Evolutionary conservation across 2,113 vertebrate genomes (phyloP).

Genomic region (Charadrius vociferus): DNA sequence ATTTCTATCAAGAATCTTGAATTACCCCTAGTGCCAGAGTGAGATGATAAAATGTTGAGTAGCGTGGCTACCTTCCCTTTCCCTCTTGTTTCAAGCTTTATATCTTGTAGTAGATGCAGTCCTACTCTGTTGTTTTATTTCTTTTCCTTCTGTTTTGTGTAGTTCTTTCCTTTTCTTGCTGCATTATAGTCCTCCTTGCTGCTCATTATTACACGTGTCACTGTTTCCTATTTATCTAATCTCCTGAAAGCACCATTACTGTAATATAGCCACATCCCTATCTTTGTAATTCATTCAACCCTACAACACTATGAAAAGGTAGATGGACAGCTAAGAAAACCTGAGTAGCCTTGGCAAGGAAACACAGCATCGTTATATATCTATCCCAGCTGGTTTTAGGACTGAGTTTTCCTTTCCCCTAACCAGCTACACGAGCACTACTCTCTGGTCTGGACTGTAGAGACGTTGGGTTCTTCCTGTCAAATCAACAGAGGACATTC

Average conservation of each 20-base stretch:
- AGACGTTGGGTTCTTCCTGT: background rate
- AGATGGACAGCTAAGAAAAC: background rate
- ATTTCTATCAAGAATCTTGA: background rate
- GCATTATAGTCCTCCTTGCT: background rate
- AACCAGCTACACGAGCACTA: background rate
- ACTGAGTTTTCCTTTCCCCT: background rate
- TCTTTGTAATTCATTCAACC: background rate
- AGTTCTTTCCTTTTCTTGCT: background rate
- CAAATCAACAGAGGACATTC: background rate
- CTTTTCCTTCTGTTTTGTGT: background rate
- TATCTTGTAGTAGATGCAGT: background rate
- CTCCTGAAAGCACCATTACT: background rate
- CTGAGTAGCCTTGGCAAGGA: background rate
- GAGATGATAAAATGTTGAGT: background rate
- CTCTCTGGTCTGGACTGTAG: background rate
- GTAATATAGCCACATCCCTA: no score
- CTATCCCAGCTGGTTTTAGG: background rate
- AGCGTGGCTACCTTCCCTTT: background rate
- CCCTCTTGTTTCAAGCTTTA: background rate
- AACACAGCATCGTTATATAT: background rate
- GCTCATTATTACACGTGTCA: background rate
- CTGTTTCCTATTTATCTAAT: background rate
- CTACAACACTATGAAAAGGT: background rate
- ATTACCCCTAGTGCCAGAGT: background rate
- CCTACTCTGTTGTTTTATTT: background rate